Conservation (phyloP, 2,113 vertebrate species). For the Dryoscopus gambensis region DNA sequence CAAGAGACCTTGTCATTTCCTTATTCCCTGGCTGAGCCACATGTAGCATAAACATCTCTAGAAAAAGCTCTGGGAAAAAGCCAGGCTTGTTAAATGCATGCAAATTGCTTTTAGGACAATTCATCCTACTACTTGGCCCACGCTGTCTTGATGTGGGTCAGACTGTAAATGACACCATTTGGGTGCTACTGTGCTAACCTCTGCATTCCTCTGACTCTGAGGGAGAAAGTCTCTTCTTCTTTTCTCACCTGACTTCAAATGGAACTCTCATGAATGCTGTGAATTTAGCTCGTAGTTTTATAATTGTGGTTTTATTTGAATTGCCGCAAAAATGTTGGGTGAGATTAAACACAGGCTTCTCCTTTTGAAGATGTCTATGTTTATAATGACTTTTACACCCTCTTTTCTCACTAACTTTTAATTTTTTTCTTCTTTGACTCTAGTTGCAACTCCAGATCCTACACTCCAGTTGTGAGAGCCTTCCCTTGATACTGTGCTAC, state of each 20-base stretch:
- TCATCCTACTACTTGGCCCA: neutral
- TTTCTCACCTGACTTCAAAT: slow-evolving; percentile 52
- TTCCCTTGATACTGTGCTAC: neutral
- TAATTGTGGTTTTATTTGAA: slow-evolving; percentile 59
- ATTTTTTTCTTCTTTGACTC: slow-evolving; percentile 14
- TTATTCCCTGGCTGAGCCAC: neutral
- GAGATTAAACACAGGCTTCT: slow-evolving; percentile 15
- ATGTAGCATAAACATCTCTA: neutral
- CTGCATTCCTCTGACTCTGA: neutral
- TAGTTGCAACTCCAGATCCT: neutral
- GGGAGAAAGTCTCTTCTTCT: neutral
- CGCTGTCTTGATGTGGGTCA: neutral
- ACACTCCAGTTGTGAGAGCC: neutral
- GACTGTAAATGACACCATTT: neutral
- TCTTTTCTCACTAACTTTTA: slow-evolving; percentile 34
- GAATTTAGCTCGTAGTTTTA: neutral
- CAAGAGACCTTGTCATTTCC: neutral
- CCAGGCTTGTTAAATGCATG: neutral
- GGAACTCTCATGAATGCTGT: neutral
- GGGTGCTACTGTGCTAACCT: neutral
- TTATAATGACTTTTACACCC: slow-evolving; percentile 44
- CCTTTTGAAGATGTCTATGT: slow-evolving; percentile 28
- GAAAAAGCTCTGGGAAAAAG: neutral
- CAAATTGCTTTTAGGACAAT: neutral
- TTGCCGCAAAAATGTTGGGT: slow-evolving; percentile 23